A percentile compares a stretch with the other conserved stretches of the same genome.
Evolutionary conservation across 2,888 invertebrate genomes (phyloP).

Genomic region (Melanotus villosus): DNA sequence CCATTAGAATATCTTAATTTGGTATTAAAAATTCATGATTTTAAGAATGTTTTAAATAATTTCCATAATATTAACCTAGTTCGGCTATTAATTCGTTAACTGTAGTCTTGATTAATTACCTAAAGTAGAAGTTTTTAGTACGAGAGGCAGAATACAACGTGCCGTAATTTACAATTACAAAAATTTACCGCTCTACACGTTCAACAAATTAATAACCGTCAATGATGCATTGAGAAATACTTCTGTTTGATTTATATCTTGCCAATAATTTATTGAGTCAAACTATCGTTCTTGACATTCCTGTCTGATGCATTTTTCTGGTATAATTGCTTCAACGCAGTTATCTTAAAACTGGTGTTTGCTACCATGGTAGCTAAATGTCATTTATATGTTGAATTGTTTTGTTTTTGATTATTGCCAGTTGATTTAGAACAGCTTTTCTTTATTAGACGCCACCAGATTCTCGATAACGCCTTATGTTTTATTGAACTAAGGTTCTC

Average conservation of each 20-base stretch:
- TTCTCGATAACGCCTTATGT: no score
- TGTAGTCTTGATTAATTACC: neutral
- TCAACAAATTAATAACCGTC: conserved; percentile 22
- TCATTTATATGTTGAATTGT: no score
- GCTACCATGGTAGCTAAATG: neutral
- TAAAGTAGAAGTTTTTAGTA: neutral
- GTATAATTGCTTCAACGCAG: conserved; percentile 17
- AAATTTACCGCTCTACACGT: conserved; percentile 15
- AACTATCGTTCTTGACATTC: conserved; percentile 30
- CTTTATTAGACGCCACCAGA: no score
- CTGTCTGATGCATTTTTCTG: conserved; percentile 26
- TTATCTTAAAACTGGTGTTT: conserved; percentile 8
- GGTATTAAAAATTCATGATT: no score
- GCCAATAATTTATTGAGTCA: conserved; percentile 27
- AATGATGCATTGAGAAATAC: conserved; percentile 6
- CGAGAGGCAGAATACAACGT: neutral
- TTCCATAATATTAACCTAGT: no score
- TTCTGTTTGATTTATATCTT: conserved; percentile 25
- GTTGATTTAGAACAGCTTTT: no score
- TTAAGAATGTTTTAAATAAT: no score
- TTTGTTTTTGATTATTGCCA: no score
- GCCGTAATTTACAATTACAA: conserved; percentile 8
- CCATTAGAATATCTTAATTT: no score
- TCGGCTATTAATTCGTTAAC: no score
- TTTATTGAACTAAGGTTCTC: no score